Base-by-base conservation (phyloP, 2,888 invertebrate genomes). In the Scelioninae gen. 2 region DNA sequence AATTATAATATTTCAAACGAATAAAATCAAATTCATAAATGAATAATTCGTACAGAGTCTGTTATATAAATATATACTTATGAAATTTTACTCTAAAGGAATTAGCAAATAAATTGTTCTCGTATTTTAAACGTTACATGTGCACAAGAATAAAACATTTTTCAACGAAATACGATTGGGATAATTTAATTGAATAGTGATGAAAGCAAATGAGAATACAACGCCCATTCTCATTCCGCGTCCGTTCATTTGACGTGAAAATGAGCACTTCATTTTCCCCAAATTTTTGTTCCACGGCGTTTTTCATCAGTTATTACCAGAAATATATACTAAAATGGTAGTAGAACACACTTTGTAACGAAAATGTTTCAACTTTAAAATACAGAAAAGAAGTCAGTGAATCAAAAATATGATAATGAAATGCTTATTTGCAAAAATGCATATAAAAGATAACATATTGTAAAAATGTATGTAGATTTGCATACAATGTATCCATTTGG, bases 391-490 rank as follows among this genome's bases (percentile, higher is more conserved):
- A 31, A 31, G 31, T 2, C 2, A 31, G 31, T 5, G 9, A 31
- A 45, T 58, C 45, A 52, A 64, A 71, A 64, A 71, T 65, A 64
- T 58, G 71, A 60, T 60, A 64, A 37, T 65, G 53, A 71, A 71
- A 60, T 64, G 58, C 71, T 58, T 65, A 65, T 72, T 72, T 72
- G 41, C 65, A 60, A 60, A 41, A 65, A 72, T 71, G 65, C 53
- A 45, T 65, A 72, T 53, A 31, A 33, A 65, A 53, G 37, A 52
- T 37, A 64, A 46, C 45, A 45, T 71, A 64, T 58, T 71, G 64
- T 71, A 72, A 65, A 65, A 65, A 72, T 72, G 71, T 65, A 58
- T 64, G 58, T 64, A 55, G 71, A n/a, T n/a, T 64, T 58, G 58
- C 64, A 13, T 33, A 45, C 45, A 45, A 50, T 37, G 39, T 64